Evolutionary conservation across 2,888 invertebrate species (phyloP), one percentile per base, ranked within the genome.

Genomic region (Drosophila koepferae): DNA sequence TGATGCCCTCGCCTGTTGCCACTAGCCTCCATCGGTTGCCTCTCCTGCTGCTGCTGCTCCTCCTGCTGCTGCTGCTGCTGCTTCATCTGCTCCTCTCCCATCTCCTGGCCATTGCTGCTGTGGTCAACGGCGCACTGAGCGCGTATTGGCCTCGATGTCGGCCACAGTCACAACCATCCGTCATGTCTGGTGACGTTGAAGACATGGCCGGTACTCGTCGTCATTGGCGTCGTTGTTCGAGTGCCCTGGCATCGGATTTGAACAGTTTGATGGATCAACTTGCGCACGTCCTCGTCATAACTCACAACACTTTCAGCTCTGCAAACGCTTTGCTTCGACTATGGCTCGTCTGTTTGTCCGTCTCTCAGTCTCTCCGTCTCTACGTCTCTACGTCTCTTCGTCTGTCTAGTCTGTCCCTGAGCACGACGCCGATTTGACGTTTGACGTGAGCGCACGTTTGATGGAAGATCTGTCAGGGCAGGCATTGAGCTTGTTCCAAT

Each of bases 261-360:
- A 87, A 89, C 89, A 82, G 74, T 86, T 86, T 86, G 89, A 89
- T 86, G 85, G 85, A 86, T 86, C 89, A 86, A 86, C 85, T 89
- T 86, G 89, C 70, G 77, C 89, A 86, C 85, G 89, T 86, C 87
- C 87, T 77, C 80, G 85, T 86, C 85, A 86, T 86, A 86, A 86
- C 85, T 86, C 85, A 86, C 85, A 86, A 86, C 85, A 85, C 89
- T 89, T 86, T 80, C 59, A 64, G 72, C 67, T 41, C 63, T 63
- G 63, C 48, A 40, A 49, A 71, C 41, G 44, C 41, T 55, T 64
- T 34, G 49, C 28, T 43, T 18, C 46, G 59, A 14, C 20, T 51
- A 28, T 51, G 43, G 43, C 28, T 59, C 28, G 43, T 59, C 72
- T 28, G 44, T 54, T 62, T 53, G 31, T 56, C 70, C 60, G 77